These are phyloP conservation scores for Nematolebias whitei DNA, from an alignment of 2,113 vertebrate genomes.

Conservation along the genomic window DNA sequence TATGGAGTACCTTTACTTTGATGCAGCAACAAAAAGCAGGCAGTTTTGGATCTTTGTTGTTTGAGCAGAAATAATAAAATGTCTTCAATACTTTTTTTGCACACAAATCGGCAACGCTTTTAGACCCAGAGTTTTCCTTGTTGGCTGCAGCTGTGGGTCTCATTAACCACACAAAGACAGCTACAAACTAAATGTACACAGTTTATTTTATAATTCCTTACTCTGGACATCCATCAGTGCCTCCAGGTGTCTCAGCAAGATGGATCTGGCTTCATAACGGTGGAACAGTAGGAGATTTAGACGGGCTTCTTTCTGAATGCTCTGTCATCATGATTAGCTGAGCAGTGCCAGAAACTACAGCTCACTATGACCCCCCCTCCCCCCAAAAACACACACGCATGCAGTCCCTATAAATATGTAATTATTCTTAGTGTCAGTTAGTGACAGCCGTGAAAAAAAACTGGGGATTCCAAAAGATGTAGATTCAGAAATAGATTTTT, in stretches of 20 bases:
- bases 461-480: too few species aligned
- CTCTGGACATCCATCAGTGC: constrained; percentile 41
- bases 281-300: constrained; percentile 43
- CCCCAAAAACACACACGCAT: constrained; percentile 7
- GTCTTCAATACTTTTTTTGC: background rate
- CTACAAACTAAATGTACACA: constrained; percentile 51
- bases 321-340: constrained; percentile 50
- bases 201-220: constrained; percentile 52
- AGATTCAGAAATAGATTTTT: too few species aligned
- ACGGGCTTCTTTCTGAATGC: constrained; percentile 25
- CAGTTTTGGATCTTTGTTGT: background rate
- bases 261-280: constrained; percentile 25
- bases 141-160: constrained; percentile 29
- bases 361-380: constrained; percentile 38
- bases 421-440: constrained; percentile 25
- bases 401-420: background rate
- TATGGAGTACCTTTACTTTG: too few species aligned
- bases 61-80: constrained; percentile 2
- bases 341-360: constrained; percentile 64
- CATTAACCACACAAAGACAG: constrained; percentile 53
- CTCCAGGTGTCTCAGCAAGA: constrained; percentile 56
- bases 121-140: constrained; percentile 1
- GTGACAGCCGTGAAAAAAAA: constrained; percentile 10
- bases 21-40: too few species aligned
- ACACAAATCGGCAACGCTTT: constrained; percentile 6